Conservation (phyloP, 2,888 invertebrate genomes). For the Athetis lepigone region DNA sequence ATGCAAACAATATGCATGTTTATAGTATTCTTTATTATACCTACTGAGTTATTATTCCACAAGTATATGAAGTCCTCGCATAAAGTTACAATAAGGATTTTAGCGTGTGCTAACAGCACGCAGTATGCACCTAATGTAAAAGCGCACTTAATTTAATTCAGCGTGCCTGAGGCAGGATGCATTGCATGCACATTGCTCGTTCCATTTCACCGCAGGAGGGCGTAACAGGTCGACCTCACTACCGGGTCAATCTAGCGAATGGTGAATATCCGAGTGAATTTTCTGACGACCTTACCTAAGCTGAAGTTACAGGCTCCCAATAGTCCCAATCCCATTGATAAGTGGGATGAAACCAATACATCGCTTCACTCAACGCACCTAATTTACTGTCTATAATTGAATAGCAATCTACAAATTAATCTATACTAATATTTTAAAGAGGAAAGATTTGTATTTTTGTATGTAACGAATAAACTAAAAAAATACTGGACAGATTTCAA, state of each 20-base stretch:
- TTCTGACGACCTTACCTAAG: conserved; percentile 40
- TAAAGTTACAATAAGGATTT: conserved; percentile 34
- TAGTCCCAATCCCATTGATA: conserved; percentile 36
- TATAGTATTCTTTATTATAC: background rate
- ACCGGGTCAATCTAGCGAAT: conserved; percentile 73
- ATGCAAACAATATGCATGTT: background rate
- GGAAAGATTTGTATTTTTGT: no score
- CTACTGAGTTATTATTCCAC: background rate
- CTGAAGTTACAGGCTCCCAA: conserved; percentile 34
- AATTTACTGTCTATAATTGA: conserved; percentile 1
- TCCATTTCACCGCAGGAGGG: conserved; percentile 72
- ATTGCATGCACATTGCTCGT: conserved; percentile 81
- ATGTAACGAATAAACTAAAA: no score
- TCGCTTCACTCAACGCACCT: background rate
- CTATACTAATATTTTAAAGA: conserved; percentile 7
- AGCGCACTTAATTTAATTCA: conserved; percentile 79
- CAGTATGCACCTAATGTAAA: conserved; percentile 68
- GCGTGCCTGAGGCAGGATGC: conserved; percentile 65
- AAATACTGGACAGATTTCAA: no score
- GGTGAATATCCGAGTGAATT: conserved; percentile 54
- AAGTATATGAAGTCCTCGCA: conserved; percentile 3
- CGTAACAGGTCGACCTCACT: conserved; percentile 83
- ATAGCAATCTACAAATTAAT: conserved; percentile 21
- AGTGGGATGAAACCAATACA: background rate
- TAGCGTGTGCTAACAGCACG: conserved; percentile 43